Evolutionary conservation across 53 echinoderm and acorn worm genomes (phyloP).

Genomic region (Zoroaster sp.): DNA sequence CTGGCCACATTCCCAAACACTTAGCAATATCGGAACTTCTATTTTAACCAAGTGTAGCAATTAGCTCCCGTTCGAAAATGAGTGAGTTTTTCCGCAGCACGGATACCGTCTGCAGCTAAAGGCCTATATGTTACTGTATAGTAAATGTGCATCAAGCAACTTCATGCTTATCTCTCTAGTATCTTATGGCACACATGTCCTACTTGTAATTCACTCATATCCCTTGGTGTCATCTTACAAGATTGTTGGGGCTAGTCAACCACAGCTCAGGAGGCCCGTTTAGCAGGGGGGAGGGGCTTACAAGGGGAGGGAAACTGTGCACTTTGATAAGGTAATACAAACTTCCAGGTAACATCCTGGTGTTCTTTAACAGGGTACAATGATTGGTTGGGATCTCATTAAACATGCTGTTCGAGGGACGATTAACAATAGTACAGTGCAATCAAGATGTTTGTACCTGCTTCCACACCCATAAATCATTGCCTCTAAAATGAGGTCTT

Average conservation of each 20-base stretch:
- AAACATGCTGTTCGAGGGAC: slow-evolving; percentile 3
- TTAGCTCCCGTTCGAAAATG: background rate
- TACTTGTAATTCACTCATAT: slow-evolving; percentile 45
- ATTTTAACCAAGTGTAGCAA: background rate
- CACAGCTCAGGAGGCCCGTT: slow-evolving; percentile 26
- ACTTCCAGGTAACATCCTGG: slow-evolving; percentile 51
- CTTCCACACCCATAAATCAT: slow-evolving; percentile 27
- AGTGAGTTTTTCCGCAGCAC: background rate
- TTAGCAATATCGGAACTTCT: background rate
- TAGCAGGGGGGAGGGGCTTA: slow-evolving; percentile 6
- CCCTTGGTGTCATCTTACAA: slow-evolving; percentile 53
- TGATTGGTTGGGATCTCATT: background rate
- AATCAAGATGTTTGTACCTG: slow-evolving; percentile 35
- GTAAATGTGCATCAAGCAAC: background rate
- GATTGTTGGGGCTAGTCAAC: slow-evolving; percentile 45
- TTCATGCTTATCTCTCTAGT: slow-evolving; percentile 19
- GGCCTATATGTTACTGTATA: background rate
- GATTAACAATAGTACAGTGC: background rate
- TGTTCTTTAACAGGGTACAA: background rate
- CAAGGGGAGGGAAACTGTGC: background rate
- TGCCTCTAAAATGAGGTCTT: background rate
- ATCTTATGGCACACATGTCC: slow-evolving; percentile 45
- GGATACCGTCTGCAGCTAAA: background rate
- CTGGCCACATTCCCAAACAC: background rate
- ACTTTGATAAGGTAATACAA: slow-evolving; percentile 46